Conservation (phyloP, 1,140 invertebrate genomes). For the Hylaeus volcanicus region DNA sequence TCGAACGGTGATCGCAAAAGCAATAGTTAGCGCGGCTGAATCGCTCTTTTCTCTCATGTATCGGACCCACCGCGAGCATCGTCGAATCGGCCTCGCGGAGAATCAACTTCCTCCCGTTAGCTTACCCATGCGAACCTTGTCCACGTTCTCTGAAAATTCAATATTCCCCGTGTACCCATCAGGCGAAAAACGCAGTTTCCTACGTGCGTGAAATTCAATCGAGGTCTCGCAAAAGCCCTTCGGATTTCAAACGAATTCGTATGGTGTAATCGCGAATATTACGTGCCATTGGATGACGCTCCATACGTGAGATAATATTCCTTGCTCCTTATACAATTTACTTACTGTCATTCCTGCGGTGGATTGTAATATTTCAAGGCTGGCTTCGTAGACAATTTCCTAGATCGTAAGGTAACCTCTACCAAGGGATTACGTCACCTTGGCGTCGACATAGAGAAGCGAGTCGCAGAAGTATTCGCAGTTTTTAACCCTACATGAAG, state of each 20-base stretch:
- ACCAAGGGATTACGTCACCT: no score
- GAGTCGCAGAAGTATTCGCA: no score
- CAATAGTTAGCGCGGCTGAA: constrained; percentile 8
- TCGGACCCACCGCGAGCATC: background rate
- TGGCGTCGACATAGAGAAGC: no score
- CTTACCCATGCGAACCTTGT: background rate
- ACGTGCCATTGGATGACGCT: background rate
- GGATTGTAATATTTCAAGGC: no score
- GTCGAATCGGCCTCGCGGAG: background rate
- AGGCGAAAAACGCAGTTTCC: background rate
- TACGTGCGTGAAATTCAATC: constrained; percentile 14
- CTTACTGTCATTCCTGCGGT: no score
- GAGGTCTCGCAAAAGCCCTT: background rate
- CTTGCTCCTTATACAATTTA: no score
- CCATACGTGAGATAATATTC: background rate
- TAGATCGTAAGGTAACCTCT: no score
- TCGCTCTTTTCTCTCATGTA: background rate
- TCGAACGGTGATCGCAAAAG: constrained; percentile 42
- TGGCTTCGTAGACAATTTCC: no score
- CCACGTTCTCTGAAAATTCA: background rate
- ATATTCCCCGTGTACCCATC: constrained; percentile 6
- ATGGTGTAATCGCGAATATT: background rate
- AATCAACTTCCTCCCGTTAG: constrained; percentile 12
- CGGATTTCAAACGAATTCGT: background rate
- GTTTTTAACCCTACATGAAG: no score